A percentile compares a stretch with the other conserved stretches of the same genome.
These are phyloP conservation scores for Drosophila lacertosa DNA, from an alignment of 1,140 invertebrate species.

Conservation along the genomic window DNA sequence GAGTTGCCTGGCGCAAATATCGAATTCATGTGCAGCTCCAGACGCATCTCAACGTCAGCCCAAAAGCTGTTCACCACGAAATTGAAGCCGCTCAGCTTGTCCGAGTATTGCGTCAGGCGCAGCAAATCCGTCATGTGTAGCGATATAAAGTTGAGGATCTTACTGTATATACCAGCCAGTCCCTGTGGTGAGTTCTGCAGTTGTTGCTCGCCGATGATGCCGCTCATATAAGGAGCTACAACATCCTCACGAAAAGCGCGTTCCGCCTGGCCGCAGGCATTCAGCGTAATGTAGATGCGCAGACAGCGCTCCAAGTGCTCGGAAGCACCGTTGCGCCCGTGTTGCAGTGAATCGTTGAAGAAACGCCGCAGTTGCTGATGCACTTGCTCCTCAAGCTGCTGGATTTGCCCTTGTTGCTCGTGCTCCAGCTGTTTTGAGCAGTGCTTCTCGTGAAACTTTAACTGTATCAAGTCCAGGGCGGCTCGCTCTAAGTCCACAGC, in stretches of 20 bases:
- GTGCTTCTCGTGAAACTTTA: slow-evolving; percentile 75
- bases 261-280: slow-evolving; percentile 89
- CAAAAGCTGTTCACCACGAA: slow-evolving; percentile 95
- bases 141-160: slow-evolving; percentile 90
- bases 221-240: slow-evolving; percentile 89
- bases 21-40: slow-evolving; percentile 90
- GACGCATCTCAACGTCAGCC: slow-evolving; percentile 92
- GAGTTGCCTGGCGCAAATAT: slow-evolving; percentile 97
- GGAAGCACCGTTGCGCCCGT: slow-evolving; percentile 83
- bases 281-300: slow-evolving; percentile 88
- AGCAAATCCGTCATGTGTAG: slow-evolving; percentile 87
- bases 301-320: slow-evolving; percentile 87
- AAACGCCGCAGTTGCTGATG: slow-evolving; percentile 86
- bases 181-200: slow-evolving; percentile 89
- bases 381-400: slow-evolving; percentile 85
- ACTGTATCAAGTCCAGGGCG: slow-evolving; percentile 72
- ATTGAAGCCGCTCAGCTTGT: slow-evolving; percentile 91
- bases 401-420: slow-evolving; percentile 84
- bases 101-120: slow-evolving; percentile 86
- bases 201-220: slow-evolving; percentile 90
- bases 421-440: slow-evolving; percentile 81
- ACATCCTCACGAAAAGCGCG: slow-evolving; percentile 89
- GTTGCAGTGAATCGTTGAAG: slow-evolving; percentile 86
- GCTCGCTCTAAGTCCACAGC: slow-evolving; percentile 76
- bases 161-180: slow-evolving; percentile 90